Base-by-base conservation (phyloP, 2,888 invertebrate species). In the Diplolepis rosae region DNA sequence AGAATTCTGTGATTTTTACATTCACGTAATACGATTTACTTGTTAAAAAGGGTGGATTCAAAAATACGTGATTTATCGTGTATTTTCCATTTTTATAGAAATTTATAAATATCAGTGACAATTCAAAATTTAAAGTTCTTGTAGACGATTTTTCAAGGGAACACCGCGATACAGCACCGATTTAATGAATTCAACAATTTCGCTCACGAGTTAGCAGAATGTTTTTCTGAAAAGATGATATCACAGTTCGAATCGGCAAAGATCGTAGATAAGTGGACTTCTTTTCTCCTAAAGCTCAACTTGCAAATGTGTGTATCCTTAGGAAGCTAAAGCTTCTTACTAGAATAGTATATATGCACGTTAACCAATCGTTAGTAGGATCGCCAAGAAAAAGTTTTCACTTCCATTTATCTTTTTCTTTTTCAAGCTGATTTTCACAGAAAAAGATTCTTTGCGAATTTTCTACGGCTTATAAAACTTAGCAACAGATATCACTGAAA, bases 301-400 rank as follows among this genome's bases (percentile, higher is more conserved):
- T 22, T 22, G 11, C 22, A 56, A 56, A 56, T 24, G 22, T 56
- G 56, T 39, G 13, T 22, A 32, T 56, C 7, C 13, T 56, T 56
- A 39, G 13, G 22, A 56, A 13, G 30, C 35, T 22, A 35, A 56
- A 54, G 39, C 39, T n/a, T n/a, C 39, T 39, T 39, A n/a, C 39
- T 2, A n/a, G 39, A 4, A 24, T 22, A 50, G 28, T 52, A 52
- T 27, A 27, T 28, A 30, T 32, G 30, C 30, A 35, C 11, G 28
- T 56, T 35, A 56, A 56, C 35, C 22, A 56, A 35, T 56, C 56
- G 35, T 39, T 39, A 56, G 56, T 35, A 0, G n/a, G 22, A 13
- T 22, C 22, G 56, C 4, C 22, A n/a, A 35, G 35, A 35, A 56
- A 13, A 56, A 56, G 35, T 56, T 56, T 56, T 35, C 1, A 7